These are phyloP conservation scores for Rhea americana DNA, from an alignment of 2,113 vertebrate genomes.

Conservation along the genomic window DNA sequence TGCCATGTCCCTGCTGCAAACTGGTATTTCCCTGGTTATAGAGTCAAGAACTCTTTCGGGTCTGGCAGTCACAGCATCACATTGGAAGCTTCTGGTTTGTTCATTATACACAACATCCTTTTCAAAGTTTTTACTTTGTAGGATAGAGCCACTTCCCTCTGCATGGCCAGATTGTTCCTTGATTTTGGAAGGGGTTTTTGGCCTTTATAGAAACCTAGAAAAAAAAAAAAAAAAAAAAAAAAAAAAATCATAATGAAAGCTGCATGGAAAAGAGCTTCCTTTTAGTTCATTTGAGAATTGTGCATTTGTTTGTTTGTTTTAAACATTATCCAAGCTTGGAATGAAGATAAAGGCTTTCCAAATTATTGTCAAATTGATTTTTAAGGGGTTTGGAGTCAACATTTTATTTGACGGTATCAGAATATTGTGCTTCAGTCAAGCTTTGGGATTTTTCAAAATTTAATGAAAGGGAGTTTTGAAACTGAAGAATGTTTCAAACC, in stretches of 20 bases:
- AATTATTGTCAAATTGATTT: slow-evolving; percentile 66
- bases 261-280: not conserved
- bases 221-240: not conserved
- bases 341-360: slow-evolving; percentile 52
- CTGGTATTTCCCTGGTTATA: not conserved
- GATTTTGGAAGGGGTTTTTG: not conserved
- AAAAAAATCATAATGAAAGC: not conserved
- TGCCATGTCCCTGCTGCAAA: not conserved
- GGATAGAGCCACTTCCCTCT: not conserved
- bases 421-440: slow-evolving; percentile 38
- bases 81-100: not conserved
- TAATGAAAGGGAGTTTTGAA: slow-evolving; percentile 60
- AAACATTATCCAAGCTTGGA: slow-evolving; percentile 22
- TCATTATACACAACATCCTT: not conserved
- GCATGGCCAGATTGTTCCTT: not conserved
- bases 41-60: not conserved
- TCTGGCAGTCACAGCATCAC: not conserved
- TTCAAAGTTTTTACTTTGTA: not conserved
- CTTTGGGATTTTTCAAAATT: slow-evolving; percentile 39
- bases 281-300: not conserved
- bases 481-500: slow-evolving; percentile 46
- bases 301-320: slow-evolving; percentile 58
- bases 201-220: not conserved
- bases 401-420: not conserved
- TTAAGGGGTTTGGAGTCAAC: slow-evolving; percentile 56